Evolutionary conservation across 2,797 vertebrate species (phyloP).

Genomic region (Yasuhikotakia modesta): DNA sequence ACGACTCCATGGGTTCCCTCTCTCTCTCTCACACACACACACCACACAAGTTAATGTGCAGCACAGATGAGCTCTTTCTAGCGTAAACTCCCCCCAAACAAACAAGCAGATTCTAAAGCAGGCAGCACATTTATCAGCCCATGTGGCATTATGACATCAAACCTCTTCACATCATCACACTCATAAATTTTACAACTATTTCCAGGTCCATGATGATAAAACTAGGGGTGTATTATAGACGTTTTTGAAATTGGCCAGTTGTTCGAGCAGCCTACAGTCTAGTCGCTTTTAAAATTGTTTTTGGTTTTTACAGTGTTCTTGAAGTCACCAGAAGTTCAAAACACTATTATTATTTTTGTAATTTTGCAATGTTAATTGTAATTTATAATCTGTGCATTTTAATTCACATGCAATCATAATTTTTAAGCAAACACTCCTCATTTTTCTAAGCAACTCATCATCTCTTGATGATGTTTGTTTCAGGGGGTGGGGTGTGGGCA

Average conservation of each 20-base stretch:
- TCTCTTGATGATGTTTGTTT: too few relatives aligned
- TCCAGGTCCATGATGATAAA: background rate
- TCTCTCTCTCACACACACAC: conserved; percentile 16
- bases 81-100: conserved; percentile 45
- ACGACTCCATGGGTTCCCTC: conserved; percentile 49
- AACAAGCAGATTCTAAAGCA: conserved; percentile 55
- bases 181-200: conserved; percentile 13
- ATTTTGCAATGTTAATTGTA: too few relatives aligned
- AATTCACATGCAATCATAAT: too few relatives aligned
- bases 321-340: too few relatives aligned
- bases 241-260: background rate
- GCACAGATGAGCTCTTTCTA: conserved; percentile 48
- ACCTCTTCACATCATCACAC: conserved; percentile 36
- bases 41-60: conserved; percentile 39
- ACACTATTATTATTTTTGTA: too few relatives aligned
- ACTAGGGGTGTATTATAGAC: background rate
- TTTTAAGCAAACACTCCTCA: too few relatives aligned
- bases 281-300: too few relatives aligned
- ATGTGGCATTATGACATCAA: conserved; percentile 54
- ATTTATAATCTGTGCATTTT: too few relatives aligned
- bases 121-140: conserved; percentile 52
- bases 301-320: too few relatives aligned
- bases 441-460: too few relatives aligned
- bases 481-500: too few relatives aligned
- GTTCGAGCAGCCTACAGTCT: background rate